These are phyloP conservation scores for Glomeris maerens DNA, from an alignment of 1,140 invertebrate genomes.

Conservation along the genomic window DNA sequence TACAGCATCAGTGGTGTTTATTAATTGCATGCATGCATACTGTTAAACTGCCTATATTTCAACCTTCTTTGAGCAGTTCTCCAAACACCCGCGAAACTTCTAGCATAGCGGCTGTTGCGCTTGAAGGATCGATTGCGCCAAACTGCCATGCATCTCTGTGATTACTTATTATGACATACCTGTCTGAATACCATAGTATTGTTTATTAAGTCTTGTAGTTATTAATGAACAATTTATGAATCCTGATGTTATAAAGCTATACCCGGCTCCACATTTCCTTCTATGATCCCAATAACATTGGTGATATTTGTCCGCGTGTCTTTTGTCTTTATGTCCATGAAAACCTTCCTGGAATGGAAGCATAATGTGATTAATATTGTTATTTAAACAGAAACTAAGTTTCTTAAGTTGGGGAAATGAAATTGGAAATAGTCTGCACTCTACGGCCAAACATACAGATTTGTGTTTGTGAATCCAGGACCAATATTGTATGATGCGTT, in stretches of 20 bases:
- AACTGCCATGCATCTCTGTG: conserved; percentile 44
- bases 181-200: conserved; percentile 24
- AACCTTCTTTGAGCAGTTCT: conserved; percentile 22
- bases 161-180: conserved; percentile 42
- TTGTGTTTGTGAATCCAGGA: too few relatives aligned
- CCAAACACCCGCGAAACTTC: conserved; percentile 38
- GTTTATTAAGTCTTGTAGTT: conserved; percentile 10
- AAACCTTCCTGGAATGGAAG: too few relatives aligned
- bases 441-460: neutral
- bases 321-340: too few relatives aligned
- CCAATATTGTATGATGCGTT: too few relatives aligned
- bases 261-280: conserved; percentile 30
- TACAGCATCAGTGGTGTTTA: conserved; percentile 2
- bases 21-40: neutral
- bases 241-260: neutral
- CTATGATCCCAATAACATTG: conserved; percentile 2
- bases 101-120: conserved; percentile 36
- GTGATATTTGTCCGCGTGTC: neutral
- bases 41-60: too few relatives aligned
- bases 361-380: too few relatives aligned
- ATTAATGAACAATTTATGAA: neutral
- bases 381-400: neutral
- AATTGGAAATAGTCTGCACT: neutral
- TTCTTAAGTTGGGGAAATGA: neutral
- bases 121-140: conserved; percentile 38